Evolutionary conservation across 2,113 vertebrate species (phyloP).

Genomic region (Falcunculus frontatus): DNA sequence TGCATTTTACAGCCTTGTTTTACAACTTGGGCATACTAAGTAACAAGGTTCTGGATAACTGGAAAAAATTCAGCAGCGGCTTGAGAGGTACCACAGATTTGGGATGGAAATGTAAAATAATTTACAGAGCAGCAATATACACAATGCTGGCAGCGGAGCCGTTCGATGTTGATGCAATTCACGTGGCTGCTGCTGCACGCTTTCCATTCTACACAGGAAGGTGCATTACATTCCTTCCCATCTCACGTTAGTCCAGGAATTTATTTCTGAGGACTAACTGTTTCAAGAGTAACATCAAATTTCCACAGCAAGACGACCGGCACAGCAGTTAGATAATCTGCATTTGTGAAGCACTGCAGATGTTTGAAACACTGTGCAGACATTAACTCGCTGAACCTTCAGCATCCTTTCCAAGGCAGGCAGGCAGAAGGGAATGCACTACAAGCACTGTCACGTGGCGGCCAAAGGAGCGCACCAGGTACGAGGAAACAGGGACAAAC

Average conservation of each 20-base stretch:
- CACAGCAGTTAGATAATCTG: background rate
- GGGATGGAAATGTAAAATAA: background rate
- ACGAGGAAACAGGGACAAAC: background rate
- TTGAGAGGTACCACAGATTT: constrained; percentile 5
- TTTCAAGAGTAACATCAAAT: background rate
- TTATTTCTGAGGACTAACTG: background rate
- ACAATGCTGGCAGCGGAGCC: background rate
- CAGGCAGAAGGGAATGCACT: background rate
- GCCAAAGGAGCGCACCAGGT: background rate
- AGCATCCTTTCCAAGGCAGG: background rate
- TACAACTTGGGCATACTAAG: constrained; percentile 13
- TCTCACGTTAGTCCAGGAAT: background rate
- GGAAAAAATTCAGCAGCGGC: constrained; percentile 32
- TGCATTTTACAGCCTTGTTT: constrained; percentile 55
- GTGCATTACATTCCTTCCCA: background rate
- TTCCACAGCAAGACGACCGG: background rate
- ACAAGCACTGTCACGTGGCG: fast-evolving
- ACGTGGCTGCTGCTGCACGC: background rate
- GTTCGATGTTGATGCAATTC: background rate
- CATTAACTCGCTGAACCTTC: background rate
- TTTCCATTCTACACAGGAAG: background rate
- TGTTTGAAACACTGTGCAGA: background rate
- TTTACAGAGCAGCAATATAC: background rate
- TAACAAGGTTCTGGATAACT: constrained; percentile 57
- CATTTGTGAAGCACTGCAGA: background rate